Conservation (phyloP, 2,888 invertebrate species). For the Abrostola triplasia region DNA sequence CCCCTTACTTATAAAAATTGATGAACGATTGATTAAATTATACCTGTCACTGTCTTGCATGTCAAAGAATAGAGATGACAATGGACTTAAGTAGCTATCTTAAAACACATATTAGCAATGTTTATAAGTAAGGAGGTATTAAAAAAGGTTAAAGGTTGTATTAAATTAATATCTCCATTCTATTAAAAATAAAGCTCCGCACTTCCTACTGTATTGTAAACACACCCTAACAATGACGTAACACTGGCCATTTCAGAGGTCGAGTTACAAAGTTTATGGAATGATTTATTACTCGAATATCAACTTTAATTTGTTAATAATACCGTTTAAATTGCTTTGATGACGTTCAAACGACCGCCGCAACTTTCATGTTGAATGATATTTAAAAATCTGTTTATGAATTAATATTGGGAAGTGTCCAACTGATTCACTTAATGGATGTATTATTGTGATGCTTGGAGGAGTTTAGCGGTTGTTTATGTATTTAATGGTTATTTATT, state of each 20-base stretch:
- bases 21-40: too few relatives aligned
- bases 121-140: too few relatives aligned
- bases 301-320: constrained; percentile 19
- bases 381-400: constrained; percentile 37
- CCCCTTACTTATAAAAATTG: too few relatives aligned
- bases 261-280: constrained; percentile 34
- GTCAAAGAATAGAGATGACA: too few relatives aligned
- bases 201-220: not conserved
- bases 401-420: constrained; percentile 48
- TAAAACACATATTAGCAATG: too few relatives aligned
- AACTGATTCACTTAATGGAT: constrained; percentile 20
- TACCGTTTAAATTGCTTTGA: constrained; percentile 49
- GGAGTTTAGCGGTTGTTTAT: constrained; percentile 9
- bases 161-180: too few relatives aligned
- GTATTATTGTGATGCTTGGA: constrained; percentile 18
- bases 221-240: constrained; percentile 24
- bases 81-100: too few relatives aligned
- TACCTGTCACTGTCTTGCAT: too few relatives aligned
- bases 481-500: constrained; percentile 1
- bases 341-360: constrained; percentile 32
- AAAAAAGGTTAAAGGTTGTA: too few relatives aligned
- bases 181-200: not conserved
- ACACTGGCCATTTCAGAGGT: constrained; percentile 34
- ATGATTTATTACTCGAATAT: constrained; percentile 48
- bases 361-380: constrained; percentile 31